Evolutionary conservation across 1,140 invertebrate genomes (phyloP), one percentile per base, ranked within the genome.

Genomic region (Drosophila santomea): DNA sequence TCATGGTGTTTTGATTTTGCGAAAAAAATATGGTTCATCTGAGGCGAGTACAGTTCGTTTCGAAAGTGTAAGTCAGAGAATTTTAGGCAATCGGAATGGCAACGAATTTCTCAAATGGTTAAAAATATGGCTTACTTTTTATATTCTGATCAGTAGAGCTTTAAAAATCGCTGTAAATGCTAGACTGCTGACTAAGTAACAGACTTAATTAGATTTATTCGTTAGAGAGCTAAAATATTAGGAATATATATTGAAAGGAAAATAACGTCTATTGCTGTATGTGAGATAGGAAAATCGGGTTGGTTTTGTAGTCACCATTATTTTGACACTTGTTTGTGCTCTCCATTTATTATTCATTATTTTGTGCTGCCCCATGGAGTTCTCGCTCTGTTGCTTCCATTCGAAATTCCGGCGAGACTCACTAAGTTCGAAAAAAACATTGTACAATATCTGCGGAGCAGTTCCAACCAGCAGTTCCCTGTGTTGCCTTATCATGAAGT

Each of bases 1-100:
- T 86, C 83, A 86, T 74, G 83, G 83, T 78, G 79, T 60, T 86
- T 82, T 83, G 79, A 79, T 79, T 88, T 88, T 68, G 82, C 69
- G 58, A 67, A 85, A 74, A 73, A 44, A 43, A 66, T 60, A 52
- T 51, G 14, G 15, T 59, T 28, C 4, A 28, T 56, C 38, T 56
- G 39, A 55, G 47, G 57, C 57, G 32, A 32, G 28, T 60, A 72
- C n/a, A 39, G 47, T 15, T 44, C 43, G 38, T 56, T 44, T 39
- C 38, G 35, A 43, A 66, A 20, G 4, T 59, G 0, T 43, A 62
- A 12, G 2, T 20, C 51, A 20, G 11, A 1, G n/a, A 0, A 4
- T 1, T 43, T 15, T 41, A 15, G 4, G 7, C 11, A 25, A 25
- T 36, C 11, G 35, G 3, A 10, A 36, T 36, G 8, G 2, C 6